Percentiles rank a stretch among this genome's conserved stretches.
phyloP scores from a whole-genome alignment of 2,888 invertebrate genomes.

The Acronicta leporina region DNA sequence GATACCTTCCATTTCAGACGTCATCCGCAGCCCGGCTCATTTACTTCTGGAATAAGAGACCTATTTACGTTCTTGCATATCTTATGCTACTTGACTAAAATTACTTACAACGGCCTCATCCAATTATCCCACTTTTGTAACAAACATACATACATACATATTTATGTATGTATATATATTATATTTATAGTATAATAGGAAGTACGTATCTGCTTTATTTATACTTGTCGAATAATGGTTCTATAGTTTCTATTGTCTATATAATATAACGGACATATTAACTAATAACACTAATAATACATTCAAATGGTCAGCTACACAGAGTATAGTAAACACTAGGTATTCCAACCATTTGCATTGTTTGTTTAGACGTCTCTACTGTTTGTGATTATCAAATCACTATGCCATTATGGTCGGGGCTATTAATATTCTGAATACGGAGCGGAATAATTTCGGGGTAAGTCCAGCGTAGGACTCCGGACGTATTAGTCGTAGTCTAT shows the following conservation, averaged over 20 bases:
- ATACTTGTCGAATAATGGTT: slow-evolving; percentile 1
- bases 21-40: too few relatives aligned
- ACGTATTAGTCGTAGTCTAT: slow-evolving; percentile 38
- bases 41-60: too few relatives aligned
- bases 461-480: slow-evolving; percentile 48
- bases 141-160: too few relatives aligned
- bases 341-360: slow-evolving; percentile 48
- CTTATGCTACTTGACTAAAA: too few relatives aligned
- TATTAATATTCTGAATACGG: slow-evolving; percentile 74
- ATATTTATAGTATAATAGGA: background rate
- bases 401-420: slow-evolving; percentile 63
- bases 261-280: slow-evolving; percentile 2
- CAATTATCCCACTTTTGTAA: too few relatives aligned
- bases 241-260: slow-evolving; percentile 12
- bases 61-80: too few relatives aligned
- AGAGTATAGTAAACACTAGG: slow-evolving; percentile 30
- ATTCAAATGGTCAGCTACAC: slow-evolving; percentile 21
- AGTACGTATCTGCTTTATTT: background rate
- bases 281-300: slow-evolving; percentile 34
- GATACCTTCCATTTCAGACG: background rate
- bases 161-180: too few relatives aligned
- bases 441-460: slow-evolving; percentile 73
- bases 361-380: slow-evolving; percentile 57
- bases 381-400: slow-evolving; percentile 70
- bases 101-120: too few relatives aligned